Evolutionary conservation across 1,140 invertebrate species (phyloP).

Genomic region (Caenorhabditis inopinata): DNA sequence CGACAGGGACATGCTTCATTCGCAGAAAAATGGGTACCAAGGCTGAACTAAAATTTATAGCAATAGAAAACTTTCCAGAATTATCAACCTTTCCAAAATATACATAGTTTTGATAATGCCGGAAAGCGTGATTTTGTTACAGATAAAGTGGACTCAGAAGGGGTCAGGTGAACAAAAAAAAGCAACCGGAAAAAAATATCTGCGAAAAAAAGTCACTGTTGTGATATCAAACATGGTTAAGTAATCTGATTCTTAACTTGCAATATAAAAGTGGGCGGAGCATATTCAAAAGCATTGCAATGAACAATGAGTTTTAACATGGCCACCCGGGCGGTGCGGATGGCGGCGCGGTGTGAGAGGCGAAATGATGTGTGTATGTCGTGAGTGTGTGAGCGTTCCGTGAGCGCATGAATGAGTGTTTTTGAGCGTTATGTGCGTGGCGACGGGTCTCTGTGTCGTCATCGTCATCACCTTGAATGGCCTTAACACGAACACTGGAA

Average conservation of each 20-base stretch:
- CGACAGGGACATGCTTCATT: conserved; percentile 4
- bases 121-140: too few species aligned
- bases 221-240: too few species aligned
- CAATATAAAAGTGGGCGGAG: background rate
- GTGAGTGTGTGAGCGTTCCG: conserved; percentile 13
- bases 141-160: too few species aligned
- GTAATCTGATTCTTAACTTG: too few species aligned
- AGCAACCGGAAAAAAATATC: too few species aligned
- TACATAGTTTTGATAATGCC: too few species aligned
- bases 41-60: too few species aligned
- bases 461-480: background rate
- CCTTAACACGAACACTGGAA: background rate
- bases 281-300: background rate
- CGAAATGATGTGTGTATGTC: conserved; percentile 28
- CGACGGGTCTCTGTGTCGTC: background rate
- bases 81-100: too few species aligned
- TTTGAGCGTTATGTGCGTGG: conserved; percentile 12
- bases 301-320: background rate
- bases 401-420: conserved; percentile 29
- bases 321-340: conserved; percentile 15
- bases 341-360: conserved; percentile 24
- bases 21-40: background rate
- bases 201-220: too few species aligned
- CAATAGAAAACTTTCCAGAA: too few species aligned
- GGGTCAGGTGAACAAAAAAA: too few species aligned